A percentile compares a stretch with the other conserved stretches of the same genome.
Evolutionary conservation across 2,797 vertebrate species (phyloP).

Genomic region (Crocodylus rhombifer): DNA sequence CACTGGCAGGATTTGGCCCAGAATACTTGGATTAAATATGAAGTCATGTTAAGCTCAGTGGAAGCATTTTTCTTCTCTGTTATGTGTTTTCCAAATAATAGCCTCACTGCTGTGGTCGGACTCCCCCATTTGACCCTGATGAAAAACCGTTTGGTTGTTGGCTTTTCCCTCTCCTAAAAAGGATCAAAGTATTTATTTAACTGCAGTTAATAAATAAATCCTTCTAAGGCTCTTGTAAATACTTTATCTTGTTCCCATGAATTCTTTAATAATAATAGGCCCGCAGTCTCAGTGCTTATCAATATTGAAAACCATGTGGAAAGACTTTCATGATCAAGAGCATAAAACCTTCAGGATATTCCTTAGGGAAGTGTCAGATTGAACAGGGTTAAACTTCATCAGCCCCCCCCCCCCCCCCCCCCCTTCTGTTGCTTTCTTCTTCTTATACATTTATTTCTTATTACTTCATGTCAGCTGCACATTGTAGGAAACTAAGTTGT

Average conservation of each 20-base stretch:
- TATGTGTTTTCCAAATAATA: slow-evolving; percentile 55
- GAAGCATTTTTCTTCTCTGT: slow-evolving; percentile 55
- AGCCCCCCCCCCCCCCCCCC: neutral
- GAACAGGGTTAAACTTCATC: neutral
- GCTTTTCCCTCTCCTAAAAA: neutral
- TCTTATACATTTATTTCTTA: neutral
- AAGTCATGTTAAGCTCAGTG: slow-evolving; percentile 59
- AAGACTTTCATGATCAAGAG: slow-evolving; percentile 6
- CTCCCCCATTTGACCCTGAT: slow-evolving; percentile 61
- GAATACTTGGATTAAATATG: slow-evolving; percentile 60
- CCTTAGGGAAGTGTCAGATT: neutral
- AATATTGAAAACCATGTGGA: neutral
- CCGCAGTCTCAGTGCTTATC: slow-evolving; percentile 31
- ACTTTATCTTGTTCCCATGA: slow-evolving; percentile 52
- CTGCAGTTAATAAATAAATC: slow-evolving; percentile 5
- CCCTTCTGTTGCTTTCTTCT: neutral
- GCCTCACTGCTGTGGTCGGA: slow-evolving; percentile 58
- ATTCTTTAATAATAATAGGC: slow-evolving; percentile 27
- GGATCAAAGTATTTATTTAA: slow-evolving; percentile 27
- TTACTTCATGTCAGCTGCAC: neutral
- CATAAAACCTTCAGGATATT: slow-evolving; percentile 19
- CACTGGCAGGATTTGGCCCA: slow-evolving; percentile 41
- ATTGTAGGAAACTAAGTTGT: neutral
- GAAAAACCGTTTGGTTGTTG: slow-evolving; percentile 50
- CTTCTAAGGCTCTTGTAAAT: slow-evolving; percentile 63